phyloP scores from a whole-genome alignment of 1,140 invertebrate species.

The Halesus radiatus region DNA sequence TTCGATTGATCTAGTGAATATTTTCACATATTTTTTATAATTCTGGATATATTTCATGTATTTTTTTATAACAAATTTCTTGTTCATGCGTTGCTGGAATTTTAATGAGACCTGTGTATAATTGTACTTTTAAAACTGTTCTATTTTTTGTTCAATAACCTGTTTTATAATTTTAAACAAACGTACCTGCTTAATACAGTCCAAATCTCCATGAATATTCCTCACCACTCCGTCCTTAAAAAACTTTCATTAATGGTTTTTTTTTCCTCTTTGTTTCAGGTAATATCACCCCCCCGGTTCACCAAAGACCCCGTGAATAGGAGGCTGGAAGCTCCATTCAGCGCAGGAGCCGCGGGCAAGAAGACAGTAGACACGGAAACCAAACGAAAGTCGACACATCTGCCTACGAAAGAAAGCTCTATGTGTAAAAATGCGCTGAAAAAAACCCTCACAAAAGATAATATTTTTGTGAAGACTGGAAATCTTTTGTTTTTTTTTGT shows the following conservation, averaged over 20 bases:
- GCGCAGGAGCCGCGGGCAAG: not conserved
- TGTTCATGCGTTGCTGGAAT: too few species aligned
- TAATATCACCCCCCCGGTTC: constrained; percentile 47
- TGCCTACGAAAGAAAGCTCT: not conserved
- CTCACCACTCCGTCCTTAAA: not conserved
- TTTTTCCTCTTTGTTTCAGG: constrained; percentile 52
- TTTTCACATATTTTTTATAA: too few species aligned
- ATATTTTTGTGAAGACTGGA: too few species aligned
- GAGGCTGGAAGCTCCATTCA: constrained; percentile 28
- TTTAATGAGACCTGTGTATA: too few species aligned
- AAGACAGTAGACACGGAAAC: constrained; percentile 4
- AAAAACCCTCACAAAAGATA: too few species aligned
- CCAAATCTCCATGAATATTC: not conserved
- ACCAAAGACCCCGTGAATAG: constrained; percentile 40
- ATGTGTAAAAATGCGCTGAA: not conserved
- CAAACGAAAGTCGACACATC: not conserved
- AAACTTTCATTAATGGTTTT: constrained; percentile 46
- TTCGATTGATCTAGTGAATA: too few species aligned
- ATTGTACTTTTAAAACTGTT: too few species aligned
- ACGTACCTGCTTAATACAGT: not conserved
- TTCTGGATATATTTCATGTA: too few species aligned
- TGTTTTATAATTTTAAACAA: too few species aligned
- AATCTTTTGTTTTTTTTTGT: too few species aligned
- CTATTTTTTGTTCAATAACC: too few species aligned
- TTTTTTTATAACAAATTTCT: too few species aligned